These are phyloP conservation scores for Echinarachnius parma DNA, from an alignment of 53 echinoderm and acorn worm species.

Conservation along the genomic window DNA sequence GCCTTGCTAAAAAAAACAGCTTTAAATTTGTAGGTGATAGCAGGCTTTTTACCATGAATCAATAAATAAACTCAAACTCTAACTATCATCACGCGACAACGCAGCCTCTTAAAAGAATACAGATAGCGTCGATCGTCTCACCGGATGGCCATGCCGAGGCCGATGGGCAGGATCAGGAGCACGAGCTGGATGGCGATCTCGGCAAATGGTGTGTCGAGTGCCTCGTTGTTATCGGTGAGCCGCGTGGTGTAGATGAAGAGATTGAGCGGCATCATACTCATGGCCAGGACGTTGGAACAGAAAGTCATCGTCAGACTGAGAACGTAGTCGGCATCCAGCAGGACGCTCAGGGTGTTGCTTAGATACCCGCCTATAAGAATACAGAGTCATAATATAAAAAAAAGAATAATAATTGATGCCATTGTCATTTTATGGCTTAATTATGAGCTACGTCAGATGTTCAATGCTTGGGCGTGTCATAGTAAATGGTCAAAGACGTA, in stretches of 20 bases:
- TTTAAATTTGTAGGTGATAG: too few relatives aligned
- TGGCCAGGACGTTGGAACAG: slow-evolving; percentile 41
- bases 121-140: neutral
- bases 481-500: neutral
- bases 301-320: slow-evolving; percentile 52
- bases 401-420: neutral
- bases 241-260: slow-evolving; percentile 43
- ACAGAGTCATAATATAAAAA: neutral
- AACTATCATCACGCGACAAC: too few relatives aligned
- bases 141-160: slow-evolving; percentile 60
- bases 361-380: slow-evolving; percentile 33
- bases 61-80: too few relatives aligned
- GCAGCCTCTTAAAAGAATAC: too few relatives aligned
- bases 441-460: too few relatives aligned
- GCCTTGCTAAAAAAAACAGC: too few relatives aligned
- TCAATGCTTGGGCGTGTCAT: too few relatives aligned
- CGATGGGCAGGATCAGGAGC: slow-evolving; percentile 64
- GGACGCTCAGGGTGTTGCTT: slow-evolving; percentile 39
- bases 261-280: slow-evolving; percentile 44
- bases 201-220: slow-evolving; percentile 67
- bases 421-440: too few relatives aligned
- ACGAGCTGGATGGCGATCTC: slow-evolving; percentile 82
- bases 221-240: slow-evolving; percentile 39
- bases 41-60: too few relatives aligned
- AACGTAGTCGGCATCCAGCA: slow-evolving; percentile 38